Base-by-base conservation (phyloP, 2,113 vertebrate genomes). In the Willisornis vidua region DNA sequence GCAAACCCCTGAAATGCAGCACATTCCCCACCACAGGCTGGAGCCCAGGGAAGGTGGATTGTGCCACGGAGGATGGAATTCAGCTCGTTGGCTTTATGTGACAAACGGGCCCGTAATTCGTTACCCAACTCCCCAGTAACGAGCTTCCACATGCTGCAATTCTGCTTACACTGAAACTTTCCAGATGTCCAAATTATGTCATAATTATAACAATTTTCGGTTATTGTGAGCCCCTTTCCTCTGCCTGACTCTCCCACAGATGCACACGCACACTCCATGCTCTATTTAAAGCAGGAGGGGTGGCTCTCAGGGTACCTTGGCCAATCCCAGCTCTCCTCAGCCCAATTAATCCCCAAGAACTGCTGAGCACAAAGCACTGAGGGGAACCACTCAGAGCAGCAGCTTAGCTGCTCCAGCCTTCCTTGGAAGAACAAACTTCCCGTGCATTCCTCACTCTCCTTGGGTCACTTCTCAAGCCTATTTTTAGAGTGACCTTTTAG, bases 171-270 rank as follows among this genome's bases (percentile, higher is more conserved):
- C 85, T 23, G 62, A 77, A 96, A 89, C 78, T 61, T 92, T 49
- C 95, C 96, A 81, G 80, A 91, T 97, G 94, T 92, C 85, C 79
- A 93, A 95, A 91, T 89, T 85, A 78, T 93, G 94, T 81, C 89
- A 87, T 91, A 94, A 93, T 87, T 82, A 75, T 39, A 68, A 93
- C 82, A 92, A 96, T 94, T 73, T 87, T 81, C 55, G 11, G 88
- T 90, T 85, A 97, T 96, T 62, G 81, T 96, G 49, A 90, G 77
- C 82, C 83, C 89, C 51, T 41, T 87, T 57, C 93, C 61, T 85
- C 67, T 83, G 54, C 33, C 81, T 51, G 89, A 58, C 57, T 87
- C 94, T 85, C 63, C 63, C 48, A 55, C 81, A 93, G 92, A 78
- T 84, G 49, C 85, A 76, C 79, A 49, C 3, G 13, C 76, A 75